Evolutionary conservation across 1,140 invertebrate genomes (phyloP).

Genomic region (Drosophila sucinea): DNA sequence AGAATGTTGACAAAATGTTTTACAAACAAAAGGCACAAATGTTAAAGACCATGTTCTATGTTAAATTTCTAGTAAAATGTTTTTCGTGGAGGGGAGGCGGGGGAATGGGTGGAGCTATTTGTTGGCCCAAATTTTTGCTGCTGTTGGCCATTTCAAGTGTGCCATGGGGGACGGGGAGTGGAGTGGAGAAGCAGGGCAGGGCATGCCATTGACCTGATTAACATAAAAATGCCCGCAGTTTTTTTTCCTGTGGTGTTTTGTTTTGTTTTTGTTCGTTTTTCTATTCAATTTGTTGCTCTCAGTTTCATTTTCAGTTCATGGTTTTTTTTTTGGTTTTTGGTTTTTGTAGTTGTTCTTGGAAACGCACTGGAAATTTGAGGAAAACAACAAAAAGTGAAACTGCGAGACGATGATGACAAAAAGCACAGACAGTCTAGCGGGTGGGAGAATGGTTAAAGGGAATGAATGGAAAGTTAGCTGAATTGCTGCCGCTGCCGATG

Average conservation of each 20-base stretch:
- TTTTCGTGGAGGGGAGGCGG: neutral
- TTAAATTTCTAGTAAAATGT: conserved; percentile 5
- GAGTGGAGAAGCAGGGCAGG: neutral
- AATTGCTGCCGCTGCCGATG: conserved; percentile 7
- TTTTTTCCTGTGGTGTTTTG: conserved; percentile 33
- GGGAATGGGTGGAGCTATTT: conserved; percentile 6
- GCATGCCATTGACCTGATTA: conserved; percentile 76
- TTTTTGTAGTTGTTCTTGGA: conserved; percentile 17
- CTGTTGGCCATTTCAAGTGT: conserved; percentile 19
- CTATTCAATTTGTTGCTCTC: conserved; percentile 51
- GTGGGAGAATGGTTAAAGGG: neutral
- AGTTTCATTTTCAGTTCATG: conserved; percentile 33
- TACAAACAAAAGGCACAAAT: neutral
- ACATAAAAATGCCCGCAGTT: conserved; percentile 71
- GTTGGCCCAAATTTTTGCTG: conserved; percentile 30
- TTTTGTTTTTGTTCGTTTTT: conserved; percentile 12
- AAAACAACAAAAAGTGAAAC: conserved; percentile 71
- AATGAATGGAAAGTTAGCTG: conserved; percentile 46
- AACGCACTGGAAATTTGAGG: conserved; percentile 74
- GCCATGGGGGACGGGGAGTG: neutral
- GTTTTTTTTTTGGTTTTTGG: neutral
- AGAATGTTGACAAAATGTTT: neutral
- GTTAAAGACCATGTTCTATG: conserved; percentile 1
- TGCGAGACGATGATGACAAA: conserved; percentile 67
- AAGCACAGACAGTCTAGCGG: conserved; percentile 50